Evolutionary conservation across 1,140 invertebrate genomes (phyloP), one percentile per base, ranked within the genome.

Genomic region (Monomorium pharaonis): DNA sequence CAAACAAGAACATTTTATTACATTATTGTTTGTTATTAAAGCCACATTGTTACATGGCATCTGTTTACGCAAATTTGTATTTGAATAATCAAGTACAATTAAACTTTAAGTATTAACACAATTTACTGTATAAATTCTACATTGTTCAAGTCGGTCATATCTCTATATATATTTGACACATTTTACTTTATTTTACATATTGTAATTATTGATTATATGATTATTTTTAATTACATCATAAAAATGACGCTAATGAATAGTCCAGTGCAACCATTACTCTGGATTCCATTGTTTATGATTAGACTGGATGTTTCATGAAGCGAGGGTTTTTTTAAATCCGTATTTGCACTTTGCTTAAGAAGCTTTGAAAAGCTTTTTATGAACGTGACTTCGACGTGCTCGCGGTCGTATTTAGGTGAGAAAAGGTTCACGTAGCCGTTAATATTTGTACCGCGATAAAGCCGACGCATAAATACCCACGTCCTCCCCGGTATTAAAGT

Each of bases 391-490:
- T n/a, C 3, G 0, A 24, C 60, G 30, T 14, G 47, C 18, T 5
- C n/a, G 47, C 18, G 14, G 10, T 5, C 33, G 47, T 69, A 47
- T 72, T 74, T 74, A 80, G 30, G 49, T 49, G 49, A 12, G 7
- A 81, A 51, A 42, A 63, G n/a, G 33, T 74, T 44, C 51, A 58
- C 51, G 67, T 51, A 83, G 37, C 37, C 67, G 51, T 83, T 83
- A 83, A 72, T 83, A 83, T 83, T 83, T 83, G 78, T 27, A 60
- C 51, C 67, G 67, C 51, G 78, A 83, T 83, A 83, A 83, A 83
- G 37, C 78, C 54, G 37, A 83, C 78, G 78, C 54, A 83, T 83
- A 83, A 83, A 83, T 83, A 83, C 14, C 78, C 37, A 72, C 67
- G 78, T 83, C 67, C 67, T 74, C 27, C 27, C 24, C 51, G 78